Evolutionary conservation across 2,113 vertebrate genomes (phyloP).

Genomic region (Aegypius monachus): DNA sequence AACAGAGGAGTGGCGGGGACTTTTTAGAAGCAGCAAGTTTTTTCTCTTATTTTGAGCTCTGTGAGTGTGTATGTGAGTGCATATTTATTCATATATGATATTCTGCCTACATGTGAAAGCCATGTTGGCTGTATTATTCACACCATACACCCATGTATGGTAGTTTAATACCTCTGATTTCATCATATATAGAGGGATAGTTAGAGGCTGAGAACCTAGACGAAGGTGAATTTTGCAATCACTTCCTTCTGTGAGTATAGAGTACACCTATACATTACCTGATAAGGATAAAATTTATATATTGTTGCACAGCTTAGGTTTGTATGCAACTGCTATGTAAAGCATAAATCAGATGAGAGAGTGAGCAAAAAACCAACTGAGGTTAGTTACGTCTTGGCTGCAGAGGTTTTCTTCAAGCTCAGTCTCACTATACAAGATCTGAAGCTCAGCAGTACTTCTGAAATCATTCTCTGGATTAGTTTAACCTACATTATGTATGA

Average conservation of each 20-base stretch:
- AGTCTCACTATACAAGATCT: background rate
- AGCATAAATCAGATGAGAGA: background rate
- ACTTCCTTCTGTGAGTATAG: background rate
- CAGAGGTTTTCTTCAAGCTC: background rate
- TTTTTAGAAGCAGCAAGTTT: background rate
- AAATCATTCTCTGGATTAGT: background rate
- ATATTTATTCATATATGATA: background rate
- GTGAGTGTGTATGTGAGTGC: background rate
- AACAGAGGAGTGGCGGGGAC: background rate
- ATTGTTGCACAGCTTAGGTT: background rate
- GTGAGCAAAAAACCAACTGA: rapidly evolving
- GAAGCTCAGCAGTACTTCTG: background rate
- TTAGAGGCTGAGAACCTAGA: background rate
- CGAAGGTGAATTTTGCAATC: background rate
- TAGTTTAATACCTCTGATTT: background rate
- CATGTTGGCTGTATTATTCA: background rate
- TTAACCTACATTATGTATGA: rapidly evolving
- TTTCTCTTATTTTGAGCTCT: background rate
- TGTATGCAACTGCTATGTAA: background rate
- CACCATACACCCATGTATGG: background rate
- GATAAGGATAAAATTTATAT: background rate
- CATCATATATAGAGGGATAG: background rate
- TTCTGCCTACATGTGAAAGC: background rate
- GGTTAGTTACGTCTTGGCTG: background rate
- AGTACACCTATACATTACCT: background rate